These are phyloP conservation scores for Chamaea fasciata DNA, from an alignment of 2,113 vertebrate genomes.

Conservation along the genomic window DNA sequence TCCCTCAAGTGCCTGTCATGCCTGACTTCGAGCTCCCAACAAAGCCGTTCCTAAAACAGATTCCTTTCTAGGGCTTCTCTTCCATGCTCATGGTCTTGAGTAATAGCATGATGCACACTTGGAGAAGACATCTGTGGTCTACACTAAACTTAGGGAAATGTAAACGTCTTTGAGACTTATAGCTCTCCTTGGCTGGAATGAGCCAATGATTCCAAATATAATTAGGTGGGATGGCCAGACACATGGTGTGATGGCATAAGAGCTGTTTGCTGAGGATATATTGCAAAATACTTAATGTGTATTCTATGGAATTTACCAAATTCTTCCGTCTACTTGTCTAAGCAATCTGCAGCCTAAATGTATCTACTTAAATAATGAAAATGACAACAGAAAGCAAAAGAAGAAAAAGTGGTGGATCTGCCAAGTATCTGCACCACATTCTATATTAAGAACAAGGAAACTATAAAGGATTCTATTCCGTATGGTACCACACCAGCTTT, in stretches of 20 bases:
- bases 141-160: rapidly evolving
- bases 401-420: not conserved
- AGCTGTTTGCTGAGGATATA: not conserved
- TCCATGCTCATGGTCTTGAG: not conserved
- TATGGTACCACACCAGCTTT: not conserved
- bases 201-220: not conserved
- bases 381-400: not conserved
- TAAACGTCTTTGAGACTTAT: not conserved
- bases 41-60: not conserved
- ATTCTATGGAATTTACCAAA: not conserved
- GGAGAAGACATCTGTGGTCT: not conserved
- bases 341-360: not conserved
- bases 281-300: not conserved
- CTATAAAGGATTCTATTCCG: not conserved
- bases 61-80: not conserved
- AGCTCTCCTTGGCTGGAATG: not conserved
- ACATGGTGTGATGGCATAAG: rapidly evolving
- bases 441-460: not conserved
- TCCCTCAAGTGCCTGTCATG: not conserved
- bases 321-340: not conserved
- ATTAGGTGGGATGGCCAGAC: not conserved
- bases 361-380: not conserved
- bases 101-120: not conserved
- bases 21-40: not conserved
- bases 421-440: not conserved